Base-by-base conservation (phyloP, 1,140 invertebrate species). In the Pemphigus obesinymphae region DNA sequence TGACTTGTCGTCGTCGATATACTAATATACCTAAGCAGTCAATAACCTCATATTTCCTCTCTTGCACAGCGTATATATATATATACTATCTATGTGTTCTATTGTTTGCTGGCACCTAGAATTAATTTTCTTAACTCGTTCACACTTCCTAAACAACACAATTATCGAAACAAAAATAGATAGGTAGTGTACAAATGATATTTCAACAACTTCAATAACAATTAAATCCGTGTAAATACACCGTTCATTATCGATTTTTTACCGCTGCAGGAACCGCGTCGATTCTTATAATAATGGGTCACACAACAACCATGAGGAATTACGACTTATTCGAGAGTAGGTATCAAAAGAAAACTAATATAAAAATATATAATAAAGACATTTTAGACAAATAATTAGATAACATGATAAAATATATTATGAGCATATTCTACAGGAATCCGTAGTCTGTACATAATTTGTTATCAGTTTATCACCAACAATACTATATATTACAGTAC, bases 211-310 rank as follows among this genome's bases (percentile, higher is more conserved):
- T 43, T 43, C 34, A 68, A 43, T 68, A 43, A 68, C 34, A 37
- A 68, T 68, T 68, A 68, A 68, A 68, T 23, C n/a, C n/a, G n/a
- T 23, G 63, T 61, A 61, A 66, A n/a, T 23, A 66, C 11, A 34
- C 43, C 43, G 43, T 45, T 45, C 43, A 11, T 40, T 40, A 40
- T 40, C 43, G 8, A 11, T 45, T 11, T n/a, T n/a, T n/a, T n/a
- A n/a, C n/a, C n/a, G n/a, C n/a, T n/a, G n/a, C n/a, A n/a, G n/a
- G n/a, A n/a, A n/a, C n/a, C n/a, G n/a, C n/a, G n/a, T n/a, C n/a
- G n/a, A n/a, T n/a, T n/a, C n/a, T n/a, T n/a, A n/a, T n/a, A n/a
- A n/a, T n/a, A n/a, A n/a, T n/a, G n/a, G n/a, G n/a, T n/a, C n/a
- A n/a, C n/a, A n/a, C n/a, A n/a, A n/a, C n/a, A n/a, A n/a, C n/a